These are phyloP conservation scores for Yponomeuta malinellus DNA, from an alignment of 2,888 invertebrate genomes.

Conservation along the genomic window DNA sequence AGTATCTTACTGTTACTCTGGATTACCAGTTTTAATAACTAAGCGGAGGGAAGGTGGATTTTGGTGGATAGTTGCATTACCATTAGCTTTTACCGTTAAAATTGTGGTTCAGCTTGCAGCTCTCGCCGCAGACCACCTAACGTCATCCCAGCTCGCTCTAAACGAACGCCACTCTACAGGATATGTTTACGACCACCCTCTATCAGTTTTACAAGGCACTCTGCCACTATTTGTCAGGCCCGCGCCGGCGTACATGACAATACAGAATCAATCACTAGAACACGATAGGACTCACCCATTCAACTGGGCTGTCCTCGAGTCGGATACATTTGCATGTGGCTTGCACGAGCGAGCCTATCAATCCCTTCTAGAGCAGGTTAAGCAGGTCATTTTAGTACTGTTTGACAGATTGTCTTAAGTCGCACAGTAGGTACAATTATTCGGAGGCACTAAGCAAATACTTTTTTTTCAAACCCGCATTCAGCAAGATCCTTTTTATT, in stretches of 20 bases:
- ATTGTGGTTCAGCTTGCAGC: neutral
- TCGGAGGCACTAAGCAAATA: no score
- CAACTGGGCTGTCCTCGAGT: neutral
- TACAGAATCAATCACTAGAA: neutral
- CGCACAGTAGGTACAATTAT: no score
- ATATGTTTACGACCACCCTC: neutral
- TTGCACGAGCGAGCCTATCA: neutral
- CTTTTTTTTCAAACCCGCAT: no score
- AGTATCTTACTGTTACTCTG: no score
- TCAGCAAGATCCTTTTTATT: no score
- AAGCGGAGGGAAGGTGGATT: neutral
- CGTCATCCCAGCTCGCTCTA: neutral
- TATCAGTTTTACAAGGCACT: neutral
- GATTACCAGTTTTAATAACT: no score
- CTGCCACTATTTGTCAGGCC: conserved; percentile 1
- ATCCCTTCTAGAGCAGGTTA: neutral
- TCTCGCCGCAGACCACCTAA: neutral
- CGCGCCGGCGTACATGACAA: neutral
- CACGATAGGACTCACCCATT: neutral
- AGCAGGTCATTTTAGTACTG: no score
- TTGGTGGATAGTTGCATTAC: neutral
- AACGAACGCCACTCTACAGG: neutral
- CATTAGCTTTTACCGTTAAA: neutral
- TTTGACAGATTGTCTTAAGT: no score
- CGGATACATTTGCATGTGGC: neutral